These are phyloP conservation scores for Catharus fuscescens DNA, from an alignment of 2,113 vertebrate species.

Conservation along the genomic window DNA sequence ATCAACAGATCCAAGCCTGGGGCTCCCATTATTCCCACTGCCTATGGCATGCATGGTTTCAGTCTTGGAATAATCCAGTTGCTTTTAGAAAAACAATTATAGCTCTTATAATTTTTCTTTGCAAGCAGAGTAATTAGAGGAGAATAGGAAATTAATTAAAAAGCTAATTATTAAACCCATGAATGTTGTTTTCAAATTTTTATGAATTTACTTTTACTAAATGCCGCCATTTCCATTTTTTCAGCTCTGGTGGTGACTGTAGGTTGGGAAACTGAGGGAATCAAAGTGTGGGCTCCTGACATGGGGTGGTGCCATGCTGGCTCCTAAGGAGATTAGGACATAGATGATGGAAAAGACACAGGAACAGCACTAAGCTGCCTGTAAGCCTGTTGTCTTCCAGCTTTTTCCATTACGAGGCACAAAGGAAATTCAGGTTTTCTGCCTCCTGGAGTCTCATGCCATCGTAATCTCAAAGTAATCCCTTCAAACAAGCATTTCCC, in stretches of 20 bases:
- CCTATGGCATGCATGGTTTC: not conserved
- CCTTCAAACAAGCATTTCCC: not conserved
- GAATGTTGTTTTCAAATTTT: not conserved
- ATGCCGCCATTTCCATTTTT: not conserved
- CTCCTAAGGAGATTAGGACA: conserved; percentile 46
- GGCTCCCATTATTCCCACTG: not conserved
- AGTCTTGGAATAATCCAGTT: not conserved
- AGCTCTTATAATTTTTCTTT: not conserved
- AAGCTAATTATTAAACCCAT: conserved; percentile 27
- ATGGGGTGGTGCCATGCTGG: fast-evolving
- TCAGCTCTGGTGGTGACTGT: not conserved
- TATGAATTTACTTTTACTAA: not conserved
- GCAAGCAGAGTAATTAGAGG: not conserved
- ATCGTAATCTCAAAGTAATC: conserved; percentile 35
- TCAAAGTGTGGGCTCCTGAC: not conserved
- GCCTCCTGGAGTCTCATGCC: conserved; percentile 17
- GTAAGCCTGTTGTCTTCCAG: conserved; percentile 70
- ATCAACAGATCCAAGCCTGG: not conserved
- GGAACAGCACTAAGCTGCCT: conserved; percentile 54
- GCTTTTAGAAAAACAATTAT: not conserved
- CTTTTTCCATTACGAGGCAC: conserved; percentile 38
- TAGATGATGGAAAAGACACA: conserved; percentile 14
- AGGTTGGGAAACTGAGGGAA: not conserved
- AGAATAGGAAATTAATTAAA: conserved; percentile 49
- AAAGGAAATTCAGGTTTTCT: conserved; percentile 55